Conservation (phyloP, 2,113 vertebrate genomes). For the Narcine bancroftii region DNA sequence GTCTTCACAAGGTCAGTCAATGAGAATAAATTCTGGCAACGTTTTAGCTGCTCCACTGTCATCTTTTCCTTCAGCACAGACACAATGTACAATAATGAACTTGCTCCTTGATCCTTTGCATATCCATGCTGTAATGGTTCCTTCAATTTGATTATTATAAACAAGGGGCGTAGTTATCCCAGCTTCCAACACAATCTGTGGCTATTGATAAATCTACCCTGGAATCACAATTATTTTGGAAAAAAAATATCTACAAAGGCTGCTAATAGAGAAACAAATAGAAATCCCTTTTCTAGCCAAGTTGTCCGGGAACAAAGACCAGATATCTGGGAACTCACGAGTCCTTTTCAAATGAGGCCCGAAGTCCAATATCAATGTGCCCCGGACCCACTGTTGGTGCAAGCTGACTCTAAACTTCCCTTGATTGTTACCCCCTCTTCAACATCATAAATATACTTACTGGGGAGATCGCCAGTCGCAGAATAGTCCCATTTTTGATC, state of each 20-base stretch:
- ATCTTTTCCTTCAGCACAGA: neutral
- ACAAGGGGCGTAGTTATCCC: neutral
- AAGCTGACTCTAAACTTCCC: neutral
- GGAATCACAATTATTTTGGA: neutral
- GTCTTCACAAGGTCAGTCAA: neutral
- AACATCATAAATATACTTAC: slow-evolving; percentile 53
- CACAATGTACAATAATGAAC: neutral
- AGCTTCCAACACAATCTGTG: neutral
- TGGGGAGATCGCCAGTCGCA: slow-evolving; percentile 87
- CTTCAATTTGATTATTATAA: neutral
- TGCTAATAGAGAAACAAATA: neutral
- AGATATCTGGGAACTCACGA: neutral
- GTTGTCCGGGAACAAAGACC: neutral
- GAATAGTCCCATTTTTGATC: slow-evolving; percentile 94
- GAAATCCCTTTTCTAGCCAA: neutral
- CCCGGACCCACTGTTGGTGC: neutral
- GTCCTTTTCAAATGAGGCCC: neutral
- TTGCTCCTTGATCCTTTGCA: neutral
- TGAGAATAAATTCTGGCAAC: neutral
- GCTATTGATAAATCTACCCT: neutral
- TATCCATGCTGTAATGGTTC: neutral
- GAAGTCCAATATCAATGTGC: neutral
- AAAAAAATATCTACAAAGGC: neutral
- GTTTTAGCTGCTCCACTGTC: neutral
- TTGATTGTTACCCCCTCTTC: neutral